Evolutionary conservation across 2,113 vertebrate species (phyloP).

Genomic region (Hiodon tergisus): DNA sequence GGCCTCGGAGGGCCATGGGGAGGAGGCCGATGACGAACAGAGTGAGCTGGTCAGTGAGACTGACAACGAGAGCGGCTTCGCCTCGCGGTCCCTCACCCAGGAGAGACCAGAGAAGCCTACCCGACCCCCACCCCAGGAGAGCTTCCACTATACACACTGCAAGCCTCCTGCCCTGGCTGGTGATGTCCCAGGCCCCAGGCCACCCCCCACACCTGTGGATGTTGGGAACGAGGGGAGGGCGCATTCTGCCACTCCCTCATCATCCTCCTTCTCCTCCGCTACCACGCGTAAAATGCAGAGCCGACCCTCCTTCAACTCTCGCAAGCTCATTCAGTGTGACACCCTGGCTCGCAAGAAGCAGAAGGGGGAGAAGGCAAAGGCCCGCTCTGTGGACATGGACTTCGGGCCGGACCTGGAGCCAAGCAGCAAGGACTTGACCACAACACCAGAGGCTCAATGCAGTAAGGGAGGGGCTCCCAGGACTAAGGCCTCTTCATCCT

Average conservation of each 20-base stretch:
- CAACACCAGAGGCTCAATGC: constrained; percentile 3
- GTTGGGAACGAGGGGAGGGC: constrained; percentile 7
- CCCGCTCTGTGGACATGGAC: constrained; percentile 55
- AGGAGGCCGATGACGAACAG: constrained; percentile 88
- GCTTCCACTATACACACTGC: constrained; percentile 40
- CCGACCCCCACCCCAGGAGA: constrained; percentile 17
- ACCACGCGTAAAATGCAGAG: constrained; percentile 4
- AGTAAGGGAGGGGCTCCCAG: constrained; percentile 21
- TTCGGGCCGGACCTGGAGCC: constrained; percentile 34
- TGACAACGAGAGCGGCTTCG: constrained; percentile 83
- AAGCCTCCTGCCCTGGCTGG: constrained; percentile 19
- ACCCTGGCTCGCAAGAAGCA: constrained; percentile 69
- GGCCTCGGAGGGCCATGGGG: constrained; percentile 73
- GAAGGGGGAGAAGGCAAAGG: constrained; percentile 52
- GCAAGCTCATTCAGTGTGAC: constrained; percentile 63
- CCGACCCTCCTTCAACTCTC: constrained; percentile 59
- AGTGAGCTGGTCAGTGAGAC: constrained; percentile 87
- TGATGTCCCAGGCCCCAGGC: constrained; percentile 15
- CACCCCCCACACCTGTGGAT: background rate
- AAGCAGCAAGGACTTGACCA: constrained; percentile 24
- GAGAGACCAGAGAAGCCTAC: constrained; percentile 55
- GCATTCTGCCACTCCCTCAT: constrained; percentile 33
- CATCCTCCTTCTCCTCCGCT: constrained; percentile 33
- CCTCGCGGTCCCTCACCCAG: constrained; percentile 65
- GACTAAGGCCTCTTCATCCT: constrained; percentile 42